Evolutionary conservation across 2,888 invertebrate genomes (phyloP).

Genomic region (Ophraella communa): DNA sequence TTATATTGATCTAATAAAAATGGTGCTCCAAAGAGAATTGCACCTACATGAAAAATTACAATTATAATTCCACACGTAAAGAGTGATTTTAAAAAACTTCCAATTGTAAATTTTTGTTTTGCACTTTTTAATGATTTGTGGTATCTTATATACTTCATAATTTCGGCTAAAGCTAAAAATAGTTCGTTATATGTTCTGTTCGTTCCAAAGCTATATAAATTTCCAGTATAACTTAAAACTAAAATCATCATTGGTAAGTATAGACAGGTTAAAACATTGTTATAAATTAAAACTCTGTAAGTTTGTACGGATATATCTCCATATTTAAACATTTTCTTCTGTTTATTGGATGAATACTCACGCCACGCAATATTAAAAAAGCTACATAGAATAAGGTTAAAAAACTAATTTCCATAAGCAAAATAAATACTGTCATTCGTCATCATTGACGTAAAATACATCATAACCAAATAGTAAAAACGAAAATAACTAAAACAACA

Average conservation of each 20-base stretch:
- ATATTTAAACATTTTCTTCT: slow-evolving; percentile 7
- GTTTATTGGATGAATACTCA: background rate
- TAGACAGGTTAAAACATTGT: slow-evolving; percentile 64
- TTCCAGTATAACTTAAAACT: slow-evolving; percentile 65
- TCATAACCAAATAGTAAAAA: background rate
- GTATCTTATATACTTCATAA: slow-evolving; percentile 60
- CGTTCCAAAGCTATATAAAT: slow-evolving; percentile 68
- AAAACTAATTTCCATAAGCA: no score
- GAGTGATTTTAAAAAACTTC: slow-evolving; percentile 59
- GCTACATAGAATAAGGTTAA: no score
- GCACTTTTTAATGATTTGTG: slow-evolving; percentile 40
- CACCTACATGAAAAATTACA: slow-evolving; percentile 65
- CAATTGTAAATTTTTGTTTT: slow-evolving; percentile 47
- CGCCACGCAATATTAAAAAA: no score
- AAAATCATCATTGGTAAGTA: slow-evolving; percentile 67
- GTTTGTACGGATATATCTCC: slow-evolving; percentile 26
- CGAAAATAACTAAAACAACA: background rate
- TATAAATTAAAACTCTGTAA: slow-evolving; percentile 36
- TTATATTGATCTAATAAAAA: slow-evolving; percentile 69
- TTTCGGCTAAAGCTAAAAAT: slow-evolving; percentile 60
- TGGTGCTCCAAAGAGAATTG: slow-evolving; percentile 75
- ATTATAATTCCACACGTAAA: slow-evolving; percentile 61
- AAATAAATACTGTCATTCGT: no score
- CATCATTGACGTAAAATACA: background rate
- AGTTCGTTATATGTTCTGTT: slow-evolving; percentile 54